Evolutionary conservation across 2,113 vertebrate species (phyloP), one percentile per base, ranked within the genome.

Genomic region (Formicarius rufipectus): DNA sequence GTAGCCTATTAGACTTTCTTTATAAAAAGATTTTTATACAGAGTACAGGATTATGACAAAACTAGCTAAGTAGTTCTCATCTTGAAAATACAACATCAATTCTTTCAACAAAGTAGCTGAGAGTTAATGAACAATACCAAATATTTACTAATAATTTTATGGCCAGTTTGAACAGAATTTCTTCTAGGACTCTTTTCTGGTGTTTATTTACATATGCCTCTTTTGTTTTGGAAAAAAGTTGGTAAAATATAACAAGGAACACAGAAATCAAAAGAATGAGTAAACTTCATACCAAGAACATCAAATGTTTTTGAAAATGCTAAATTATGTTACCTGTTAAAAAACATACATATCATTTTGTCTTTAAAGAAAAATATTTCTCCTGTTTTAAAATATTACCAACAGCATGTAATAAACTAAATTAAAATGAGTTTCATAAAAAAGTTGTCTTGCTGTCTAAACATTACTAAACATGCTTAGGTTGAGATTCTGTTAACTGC

Each of bases 21-120:
- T 97, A 97, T 97, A 96, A 97, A 97, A 97, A 97, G 91, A 89
- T 92, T 94, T 97, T 96, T 96, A 95, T 96, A 97, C 96, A 97
- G 96, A 97, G 95, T 96, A 97, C 95, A 97, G 87, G 95, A 94
- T 97, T 97, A 96, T 94, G 97, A 97, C 96, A 97, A 96, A 97
- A 97, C 95, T 96, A 93, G 96, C 93, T 94, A 97, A 97, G 93
- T 90, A 88, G 90, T 89, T 93, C 77, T 96, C 93, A 84, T 96
- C 90, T 97, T 58, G 95, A 97, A 97, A 97, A 96, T 97, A 97
- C 97, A 95, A 97, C 96, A 97, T 91, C 92, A 6, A 96, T 90
- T 97, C 77, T 96, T 90, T 96, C 93, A 96, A 96, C 95, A 95
- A 97, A 97, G 90, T 95, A 97, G 95, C 94, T 95, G 93, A 96